Percentiles rank a stretch among this genome's conserved stretches.
phyloP scores from a whole-genome alignment of 2,888 invertebrate genomes.

The Podotricha telesiphe region DNA sequence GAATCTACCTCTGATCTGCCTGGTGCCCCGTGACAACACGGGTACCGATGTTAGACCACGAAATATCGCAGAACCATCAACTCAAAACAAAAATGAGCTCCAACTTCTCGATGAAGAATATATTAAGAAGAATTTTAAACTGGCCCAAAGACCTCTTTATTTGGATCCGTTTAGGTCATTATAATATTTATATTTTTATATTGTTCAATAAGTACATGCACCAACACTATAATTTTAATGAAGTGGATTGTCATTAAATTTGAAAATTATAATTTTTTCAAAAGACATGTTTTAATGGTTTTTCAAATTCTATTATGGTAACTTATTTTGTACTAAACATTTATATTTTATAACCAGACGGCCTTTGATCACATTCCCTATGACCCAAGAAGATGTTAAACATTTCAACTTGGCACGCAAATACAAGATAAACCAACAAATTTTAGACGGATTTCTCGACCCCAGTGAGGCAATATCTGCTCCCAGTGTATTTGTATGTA shows the following conservation, averaged over 20 bases:
- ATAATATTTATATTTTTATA: no score
- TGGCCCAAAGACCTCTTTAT: conserved; percentile 67
- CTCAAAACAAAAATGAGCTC: conserved; percentile 50
- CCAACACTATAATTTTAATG: no score
- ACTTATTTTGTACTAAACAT: background rate
- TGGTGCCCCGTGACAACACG: conserved; percentile 62
- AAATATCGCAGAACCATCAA: conserved; percentile 37
- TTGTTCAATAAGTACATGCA: no score
- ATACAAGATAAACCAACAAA: conserved; percentile 73
- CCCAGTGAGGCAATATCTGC: conserved; percentile 66
- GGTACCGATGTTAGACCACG: conserved; percentile 48
- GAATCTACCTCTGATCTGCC: conserved; percentile 67
- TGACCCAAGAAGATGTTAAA: conserved; percentile 64
- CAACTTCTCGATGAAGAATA: conserved; percentile 67
- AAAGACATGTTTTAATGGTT: no score
- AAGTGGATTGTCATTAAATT: no score
- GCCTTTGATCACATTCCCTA: conserved; percentile 75
- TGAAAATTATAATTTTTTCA: no score
- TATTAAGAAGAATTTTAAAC: conserved; percentile 69
- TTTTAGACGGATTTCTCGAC: conserved; percentile 71
- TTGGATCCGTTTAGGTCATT: conserved; percentile 67
- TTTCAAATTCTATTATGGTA: background rate
- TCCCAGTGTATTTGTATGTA: conserved; percentile 75
- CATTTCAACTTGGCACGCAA: conserved; percentile 72
- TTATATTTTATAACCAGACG: conserved; percentile 53